Percentiles rank a stretch among this genome's conserved stretches.
phyloP scores from a whole-genome alignment of 2,113 vertebrate genomes.

The Psittacara wagleri region DNA sequence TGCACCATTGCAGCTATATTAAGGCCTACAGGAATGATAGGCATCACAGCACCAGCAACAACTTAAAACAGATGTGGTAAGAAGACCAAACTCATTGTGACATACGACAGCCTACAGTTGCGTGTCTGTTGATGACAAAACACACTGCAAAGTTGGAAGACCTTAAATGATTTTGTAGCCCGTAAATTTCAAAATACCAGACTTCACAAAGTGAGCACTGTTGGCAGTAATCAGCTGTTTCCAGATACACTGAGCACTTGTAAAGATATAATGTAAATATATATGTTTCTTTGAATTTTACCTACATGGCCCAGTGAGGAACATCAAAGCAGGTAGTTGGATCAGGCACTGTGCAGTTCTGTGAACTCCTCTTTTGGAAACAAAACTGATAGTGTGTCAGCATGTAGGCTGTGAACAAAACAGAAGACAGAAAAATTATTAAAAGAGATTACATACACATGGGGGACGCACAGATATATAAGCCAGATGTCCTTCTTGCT shows the following conservation, averaged over 20 bases:
- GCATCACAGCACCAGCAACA: background rate
- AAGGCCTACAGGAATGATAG: background rate
- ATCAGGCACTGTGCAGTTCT: slow-evolving; percentile 23
- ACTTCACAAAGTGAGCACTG: background rate
- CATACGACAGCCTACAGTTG: background rate
- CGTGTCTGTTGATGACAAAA: background rate
- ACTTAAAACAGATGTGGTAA: background rate
- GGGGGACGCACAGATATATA: background rate
- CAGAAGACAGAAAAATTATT: background rate
- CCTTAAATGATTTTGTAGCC: background rate
- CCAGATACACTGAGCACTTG: accelerated
- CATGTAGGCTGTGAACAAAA: slow-evolving; percentile 50
- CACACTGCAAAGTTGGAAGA: background rate
- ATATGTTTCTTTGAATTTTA: background rate
- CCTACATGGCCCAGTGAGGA: slow-evolving; percentile 59
- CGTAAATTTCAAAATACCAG: background rate
- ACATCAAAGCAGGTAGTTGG: slow-evolving; percentile 19
- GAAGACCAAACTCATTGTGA: background rate
- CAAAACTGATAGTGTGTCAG: slow-evolving; percentile 23
- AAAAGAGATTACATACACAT: background rate
- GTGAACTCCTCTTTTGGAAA: slow-evolving; percentile 35
- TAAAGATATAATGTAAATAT: background rate
- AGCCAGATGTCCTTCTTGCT: background rate
- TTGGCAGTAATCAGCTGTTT: background rate
- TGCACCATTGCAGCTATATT: background rate